These are phyloP conservation scores for Toxonevra muliebris DNA, from an alignment of 2,888 invertebrate species.

Conservation along the genomic window DNA sequence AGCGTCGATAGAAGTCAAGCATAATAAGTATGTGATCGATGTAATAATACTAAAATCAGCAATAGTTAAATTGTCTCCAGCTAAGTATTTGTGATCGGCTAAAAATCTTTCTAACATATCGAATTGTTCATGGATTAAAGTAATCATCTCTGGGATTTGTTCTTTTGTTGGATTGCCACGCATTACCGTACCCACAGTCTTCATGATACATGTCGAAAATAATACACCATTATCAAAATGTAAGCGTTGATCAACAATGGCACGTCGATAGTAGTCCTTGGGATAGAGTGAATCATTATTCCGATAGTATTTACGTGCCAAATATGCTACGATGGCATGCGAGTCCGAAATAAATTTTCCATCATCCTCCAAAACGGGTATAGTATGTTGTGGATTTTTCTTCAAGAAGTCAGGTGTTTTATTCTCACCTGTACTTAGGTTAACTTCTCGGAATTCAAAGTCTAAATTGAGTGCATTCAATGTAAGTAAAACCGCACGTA, in stretches of 20 bases:
- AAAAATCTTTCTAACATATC: slow-evolving; percentile 47
- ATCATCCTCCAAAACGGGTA: slow-evolving; percentile 53
- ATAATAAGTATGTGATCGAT: slow-evolving; percentile 37
- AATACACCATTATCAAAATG: slow-evolving; percentile 43
- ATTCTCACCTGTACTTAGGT: slow-evolving; percentile 43
- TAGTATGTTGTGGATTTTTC: slow-evolving; percentile 56
- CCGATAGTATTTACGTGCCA: slow-evolving; percentile 54
- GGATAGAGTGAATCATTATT: slow-evolving; percentile 48
- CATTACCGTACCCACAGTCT: too few species aligned
- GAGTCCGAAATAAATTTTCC: slow-evolving; percentile 54
- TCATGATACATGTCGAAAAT: slow-evolving; percentile 15
- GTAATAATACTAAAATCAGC: slow-evolving; percentile 49
- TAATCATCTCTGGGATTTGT: too few species aligned
- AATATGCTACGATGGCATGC: slow-evolving; percentile 54
- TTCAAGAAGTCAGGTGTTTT: slow-evolving; percentile 40
- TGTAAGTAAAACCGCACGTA: slow-evolving; percentile 70
- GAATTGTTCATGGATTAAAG: slow-evolving; percentile 21
- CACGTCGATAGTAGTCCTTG: slow-evolving; percentile 48
- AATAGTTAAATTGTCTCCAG: slow-evolving; percentile 48
- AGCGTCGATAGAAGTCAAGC: slow-evolving; percentile 42
- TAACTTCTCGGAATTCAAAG: slow-evolving; percentile 63
- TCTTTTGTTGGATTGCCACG: too few species aligned
- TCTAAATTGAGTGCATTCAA: slow-evolving; percentile 72
- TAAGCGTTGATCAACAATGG: slow-evolving; percentile 49
- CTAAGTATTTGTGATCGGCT: slow-evolving; percentile 40